A percentile compares a stretch with the other conserved stretches of the same genome.
Evolutionary conservation across 2,113 vertebrate species (phyloP).

Genomic region (Eulacestoma nigropectus): DNA sequence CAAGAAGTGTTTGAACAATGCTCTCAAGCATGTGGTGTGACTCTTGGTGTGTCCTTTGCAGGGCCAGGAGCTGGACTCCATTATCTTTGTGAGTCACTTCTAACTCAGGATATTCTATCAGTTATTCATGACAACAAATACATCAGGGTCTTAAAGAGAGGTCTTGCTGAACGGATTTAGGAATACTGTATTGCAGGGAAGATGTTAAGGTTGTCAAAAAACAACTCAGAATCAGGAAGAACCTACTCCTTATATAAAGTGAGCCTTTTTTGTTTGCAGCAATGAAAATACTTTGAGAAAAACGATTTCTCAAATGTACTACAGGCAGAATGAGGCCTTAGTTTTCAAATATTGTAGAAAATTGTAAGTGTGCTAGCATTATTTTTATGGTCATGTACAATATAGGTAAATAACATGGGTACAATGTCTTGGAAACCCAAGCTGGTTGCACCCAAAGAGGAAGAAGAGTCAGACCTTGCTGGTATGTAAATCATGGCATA

Average conservation of each 20-base stretch:
- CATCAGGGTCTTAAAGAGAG: not conserved
- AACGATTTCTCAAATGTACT: not conserved
- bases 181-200: not conserved
- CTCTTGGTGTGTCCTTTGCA: not conserved
- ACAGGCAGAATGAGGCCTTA: not conserved
- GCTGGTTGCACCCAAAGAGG: not conserved
- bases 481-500: not conserved
- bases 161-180: not conserved
- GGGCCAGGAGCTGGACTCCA: not conserved
- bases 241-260: not conserved
- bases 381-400: not conserved
- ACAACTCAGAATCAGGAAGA: fast-evolving
- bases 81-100: not conserved
- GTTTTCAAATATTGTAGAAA: not conserved
- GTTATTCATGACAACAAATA: not conserved
- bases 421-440: not conserved
- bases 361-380: too few species aligned
- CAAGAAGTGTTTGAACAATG: not conserved
- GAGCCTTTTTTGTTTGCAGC: not conserved
- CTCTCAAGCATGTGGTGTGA: not conserved
- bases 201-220: not conserved
- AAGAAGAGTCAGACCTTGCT: not conserved
- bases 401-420: not conserved
- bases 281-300: not conserved
- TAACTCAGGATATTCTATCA: not conserved